phyloP scores from a whole-genome alignment of 2,113 vertebrate species.

The Phaetusa simplex region DNA sequence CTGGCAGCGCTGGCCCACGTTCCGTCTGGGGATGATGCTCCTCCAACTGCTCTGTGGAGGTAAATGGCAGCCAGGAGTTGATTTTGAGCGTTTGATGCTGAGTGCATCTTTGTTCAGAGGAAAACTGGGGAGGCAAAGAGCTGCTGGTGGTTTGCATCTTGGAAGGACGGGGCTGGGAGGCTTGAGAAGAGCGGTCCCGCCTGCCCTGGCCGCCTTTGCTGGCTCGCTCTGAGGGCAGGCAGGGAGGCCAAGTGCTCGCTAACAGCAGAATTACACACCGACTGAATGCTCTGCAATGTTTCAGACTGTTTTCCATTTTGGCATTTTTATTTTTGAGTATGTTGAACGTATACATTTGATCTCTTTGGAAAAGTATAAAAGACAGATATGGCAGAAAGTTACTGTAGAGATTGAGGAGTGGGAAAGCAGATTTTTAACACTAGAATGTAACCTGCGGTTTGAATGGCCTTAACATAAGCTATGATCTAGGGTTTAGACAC shows the following conservation, averaged over 20 bases:
- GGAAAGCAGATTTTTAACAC: neutral
- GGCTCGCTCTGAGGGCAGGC: neutral
- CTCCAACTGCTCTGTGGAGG: neutral
- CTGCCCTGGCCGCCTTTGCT: accelerated
- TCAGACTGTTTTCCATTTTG: neutral
- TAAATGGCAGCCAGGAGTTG: neutral
- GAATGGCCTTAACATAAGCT: neutral
- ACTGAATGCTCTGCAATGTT: neutral
- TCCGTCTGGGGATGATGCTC: too few relatives aligned
- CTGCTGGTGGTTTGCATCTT: neutral
- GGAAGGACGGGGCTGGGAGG: neutral
- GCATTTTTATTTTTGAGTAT: neutral
- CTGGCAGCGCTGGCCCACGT: accelerated
- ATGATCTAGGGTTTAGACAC: neutral
- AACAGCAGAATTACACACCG: neutral
- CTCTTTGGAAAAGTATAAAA: neutral
- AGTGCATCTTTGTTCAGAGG: accelerated
- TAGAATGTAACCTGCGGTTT: neutral
- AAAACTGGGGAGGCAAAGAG: neutral
- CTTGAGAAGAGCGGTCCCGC: neutral
- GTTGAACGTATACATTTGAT: neutral
- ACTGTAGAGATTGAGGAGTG: neutral
- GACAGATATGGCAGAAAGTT: neutral
- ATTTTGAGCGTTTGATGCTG: neutral
- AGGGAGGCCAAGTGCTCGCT: neutral